These are phyloP conservation scores for Brachionus sp. DNA, from an alignment of 1,140 invertebrate genomes.

Conservation along the genomic window DNA sequence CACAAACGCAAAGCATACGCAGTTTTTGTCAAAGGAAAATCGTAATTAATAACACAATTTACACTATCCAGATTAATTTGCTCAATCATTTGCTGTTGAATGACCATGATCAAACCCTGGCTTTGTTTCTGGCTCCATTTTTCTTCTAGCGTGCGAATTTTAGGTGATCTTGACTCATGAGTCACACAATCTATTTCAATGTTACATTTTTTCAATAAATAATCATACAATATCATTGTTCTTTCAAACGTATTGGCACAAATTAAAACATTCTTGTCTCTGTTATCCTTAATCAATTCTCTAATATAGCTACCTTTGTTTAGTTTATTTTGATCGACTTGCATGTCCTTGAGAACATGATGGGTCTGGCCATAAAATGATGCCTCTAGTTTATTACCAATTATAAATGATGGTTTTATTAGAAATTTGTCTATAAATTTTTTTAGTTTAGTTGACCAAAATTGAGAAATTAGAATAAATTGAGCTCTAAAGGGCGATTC, in stretches of 20 bases:
- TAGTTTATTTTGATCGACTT: background rate
- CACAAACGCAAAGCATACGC: background rate
- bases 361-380: background rate
- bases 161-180: background rate
- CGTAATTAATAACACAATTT: constrained; percentile 28
- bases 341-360: constrained; percentile 5
- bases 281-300: background rate
- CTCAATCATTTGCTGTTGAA: background rate
- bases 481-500: background rate
- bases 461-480: background rate
- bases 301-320: background rate
- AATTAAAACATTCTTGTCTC: background rate
- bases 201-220: background rate
- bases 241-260: constrained; percentile 20
- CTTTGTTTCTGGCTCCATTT: background rate
- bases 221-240: background rate
- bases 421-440: background rate
- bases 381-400: constrained; percentile 32
- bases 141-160: background rate
- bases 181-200: background rate
- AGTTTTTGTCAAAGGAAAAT: constrained; percentile 12
- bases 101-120: background rate
- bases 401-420: background rate
- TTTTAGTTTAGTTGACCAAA: constrained; percentile 16
- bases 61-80: background rate